phyloP scores from a whole-genome alignment of 2,797 vertebrate genomes.

The Astyanax mexicanus region DNA sequence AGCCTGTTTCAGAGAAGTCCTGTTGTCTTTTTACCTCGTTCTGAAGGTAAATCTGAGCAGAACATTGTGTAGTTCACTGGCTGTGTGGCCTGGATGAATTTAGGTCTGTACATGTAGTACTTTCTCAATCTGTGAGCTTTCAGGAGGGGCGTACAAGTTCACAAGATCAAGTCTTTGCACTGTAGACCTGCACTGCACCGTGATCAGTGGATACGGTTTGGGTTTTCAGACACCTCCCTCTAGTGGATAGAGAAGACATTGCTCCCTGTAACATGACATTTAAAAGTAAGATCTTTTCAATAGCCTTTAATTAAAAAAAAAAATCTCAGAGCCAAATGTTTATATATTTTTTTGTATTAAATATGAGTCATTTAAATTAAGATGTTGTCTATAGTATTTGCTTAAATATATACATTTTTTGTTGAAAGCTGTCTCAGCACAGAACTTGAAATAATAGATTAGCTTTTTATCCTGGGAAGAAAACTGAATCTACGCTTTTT shows the following conservation, averaged over 20 bases:
- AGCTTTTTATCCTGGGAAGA: too few relatives aligned
- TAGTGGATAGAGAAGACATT: constrained; percentile 64
- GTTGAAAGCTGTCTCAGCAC: too few relatives aligned
- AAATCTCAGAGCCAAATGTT: not conserved
- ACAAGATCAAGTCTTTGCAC: not conserved
- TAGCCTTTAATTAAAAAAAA: not conserved
- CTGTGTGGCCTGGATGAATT: not conserved
- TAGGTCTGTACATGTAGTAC: too few relatives aligned
- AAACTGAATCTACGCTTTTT: too few relatives aligned
- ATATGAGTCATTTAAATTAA: too few relatives aligned
- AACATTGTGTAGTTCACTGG: not conserved
- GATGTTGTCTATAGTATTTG: too few relatives aligned
- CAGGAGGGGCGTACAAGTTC: not conserved
- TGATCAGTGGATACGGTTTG: constrained; percentile 46
- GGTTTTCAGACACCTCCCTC: constrained; percentile 76
- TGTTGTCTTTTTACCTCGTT: not conserved
- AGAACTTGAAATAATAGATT: too few relatives aligned
- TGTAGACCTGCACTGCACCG: not conserved
- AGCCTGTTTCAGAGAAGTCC: not conserved
- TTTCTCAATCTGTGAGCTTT: too few relatives aligned
- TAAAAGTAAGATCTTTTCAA: not conserved
- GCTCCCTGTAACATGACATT: not conserved
- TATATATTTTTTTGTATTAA: too few relatives aligned
- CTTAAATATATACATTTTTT: too few relatives aligned
- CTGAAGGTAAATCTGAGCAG: too few relatives aligned